phyloP scores from a whole-genome alignment of 2,797 vertebrate species.

The Adrianichthys oophorus region DNA sequence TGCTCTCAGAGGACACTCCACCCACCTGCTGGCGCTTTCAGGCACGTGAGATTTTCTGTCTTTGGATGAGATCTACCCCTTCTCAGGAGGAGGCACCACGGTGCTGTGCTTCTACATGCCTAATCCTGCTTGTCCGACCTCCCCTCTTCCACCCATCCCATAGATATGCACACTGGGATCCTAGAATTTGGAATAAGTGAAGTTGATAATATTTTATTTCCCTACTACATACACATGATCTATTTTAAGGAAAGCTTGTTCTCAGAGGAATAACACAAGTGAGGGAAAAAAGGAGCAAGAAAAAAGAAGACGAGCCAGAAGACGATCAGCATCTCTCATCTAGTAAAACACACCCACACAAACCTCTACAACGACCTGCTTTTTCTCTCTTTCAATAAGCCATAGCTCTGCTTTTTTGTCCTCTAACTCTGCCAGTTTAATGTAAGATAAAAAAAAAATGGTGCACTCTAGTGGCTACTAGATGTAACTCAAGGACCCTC shows the following conservation, averaged over 20 bases:
- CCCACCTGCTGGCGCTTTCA: constrained; percentile 2
- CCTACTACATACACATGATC: constrained; percentile 15
- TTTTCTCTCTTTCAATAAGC: constrained; percentile 3
- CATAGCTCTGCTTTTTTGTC: background rate
- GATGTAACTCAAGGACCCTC: background rate
- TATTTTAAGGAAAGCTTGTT: constrained; percentile 31
- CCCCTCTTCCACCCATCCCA: too few species aligned
- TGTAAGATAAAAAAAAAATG: constrained; percentile 11
- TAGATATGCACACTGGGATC: too few species aligned
- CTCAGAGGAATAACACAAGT: constrained; percentile 17
- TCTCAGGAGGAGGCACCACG: background rate
- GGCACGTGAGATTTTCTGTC: background rate
- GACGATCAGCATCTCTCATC: constrained; percentile 46
- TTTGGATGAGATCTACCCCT: background rate
- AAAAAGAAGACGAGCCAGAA: constrained; percentile 22
- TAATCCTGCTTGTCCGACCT: too few species aligned
- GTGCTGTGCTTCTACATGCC: too few species aligned
- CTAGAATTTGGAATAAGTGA: too few species aligned
- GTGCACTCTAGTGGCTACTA: constrained; percentile 39
- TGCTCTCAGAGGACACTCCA: constrained; percentile 1
- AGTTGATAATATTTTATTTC: background rate
- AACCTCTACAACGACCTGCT: constrained; percentile 36
- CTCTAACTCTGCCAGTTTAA: too few species aligned
- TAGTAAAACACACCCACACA: constrained; percentile 49
- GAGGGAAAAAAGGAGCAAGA: constrained; percentile 8